Evolutionary conservation across 2,113 vertebrate genomes (phyloP).

Genomic region (Felis chaus): DNA sequence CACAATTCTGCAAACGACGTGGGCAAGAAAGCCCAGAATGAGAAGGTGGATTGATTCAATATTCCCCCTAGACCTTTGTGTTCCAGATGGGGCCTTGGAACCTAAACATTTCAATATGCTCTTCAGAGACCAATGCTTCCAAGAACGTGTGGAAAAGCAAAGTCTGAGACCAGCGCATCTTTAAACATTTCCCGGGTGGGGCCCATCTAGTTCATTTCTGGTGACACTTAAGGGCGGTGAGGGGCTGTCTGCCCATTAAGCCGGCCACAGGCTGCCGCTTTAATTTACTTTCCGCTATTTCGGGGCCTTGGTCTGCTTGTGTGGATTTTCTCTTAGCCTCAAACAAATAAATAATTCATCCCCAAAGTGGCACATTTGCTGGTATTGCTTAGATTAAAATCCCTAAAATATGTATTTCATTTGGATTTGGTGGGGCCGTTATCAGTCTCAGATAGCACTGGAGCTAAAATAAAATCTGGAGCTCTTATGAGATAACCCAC

Average conservation of each 20-base stretch:
- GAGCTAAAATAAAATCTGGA: conserved; percentile 11
- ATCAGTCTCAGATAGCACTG: background rate
- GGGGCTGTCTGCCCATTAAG: background rate
- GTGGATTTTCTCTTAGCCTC: background rate
- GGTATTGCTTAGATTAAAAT: conserved; percentile 72
- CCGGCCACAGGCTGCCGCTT: background rate
- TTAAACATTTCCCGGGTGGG: background rate
- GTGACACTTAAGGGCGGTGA: fast-evolving
- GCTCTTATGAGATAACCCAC: background rate
- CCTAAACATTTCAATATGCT: background rate
- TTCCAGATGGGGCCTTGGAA: background rate
- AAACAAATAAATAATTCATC: conserved; percentile 75
- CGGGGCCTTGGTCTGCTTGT: background rate
- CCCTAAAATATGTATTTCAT: conserved; percentile 76
- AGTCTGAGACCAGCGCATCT: background rate
- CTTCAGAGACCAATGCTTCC: background rate
- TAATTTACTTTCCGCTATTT: conserved; percentile 49
- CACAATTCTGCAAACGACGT: background rate
- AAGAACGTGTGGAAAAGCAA: background rate
- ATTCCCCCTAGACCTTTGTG: background rate
- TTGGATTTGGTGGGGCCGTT: conserved; percentile 70
- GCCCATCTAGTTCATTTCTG: background rate
- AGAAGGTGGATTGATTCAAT: background rate
- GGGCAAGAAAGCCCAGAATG: background rate
- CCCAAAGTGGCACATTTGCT: conserved; percentile 44